Conservation (phyloP, 1,140 invertebrate species). For the Geopemphigus sp. region DNA sequence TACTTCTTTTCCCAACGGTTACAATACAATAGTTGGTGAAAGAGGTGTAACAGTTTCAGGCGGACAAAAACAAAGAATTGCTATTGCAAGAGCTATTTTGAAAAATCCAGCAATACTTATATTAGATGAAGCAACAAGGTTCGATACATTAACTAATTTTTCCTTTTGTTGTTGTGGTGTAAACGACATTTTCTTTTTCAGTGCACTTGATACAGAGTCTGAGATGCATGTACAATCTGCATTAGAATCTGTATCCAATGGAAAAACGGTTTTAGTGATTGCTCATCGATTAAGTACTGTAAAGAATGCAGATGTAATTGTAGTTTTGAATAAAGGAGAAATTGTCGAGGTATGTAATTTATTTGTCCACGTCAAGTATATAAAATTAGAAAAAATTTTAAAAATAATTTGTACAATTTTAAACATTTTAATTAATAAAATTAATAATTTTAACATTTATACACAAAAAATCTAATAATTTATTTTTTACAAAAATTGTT, state of each 20-base stretch:
- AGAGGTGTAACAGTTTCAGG: conserved; percentile 74
- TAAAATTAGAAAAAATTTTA: no score
- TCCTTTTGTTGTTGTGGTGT: not conserved
- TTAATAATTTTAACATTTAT: no score
- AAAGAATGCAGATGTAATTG: conserved; percentile 81
- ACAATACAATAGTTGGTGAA: conserved; percentile 80
- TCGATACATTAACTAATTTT: conserved; percentile 19
- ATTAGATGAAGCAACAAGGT: conserved; percentile 89
- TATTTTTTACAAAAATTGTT: no score
- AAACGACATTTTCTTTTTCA: conserved; percentile 55
- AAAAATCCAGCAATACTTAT: conserved; percentile 80
- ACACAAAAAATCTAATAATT: no score
- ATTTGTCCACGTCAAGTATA: no score
- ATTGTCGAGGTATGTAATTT: conserved; percentile 70
- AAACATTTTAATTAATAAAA: no score
- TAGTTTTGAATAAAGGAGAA: conserved; percentile 76
- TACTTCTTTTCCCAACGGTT: conserved; percentile 75
- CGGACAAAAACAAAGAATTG: conserved; percentile 79
- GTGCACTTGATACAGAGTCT: conserved; percentile 85
- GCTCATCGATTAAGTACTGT: conserved; percentile 87
- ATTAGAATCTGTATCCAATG: conserved; percentile 71
- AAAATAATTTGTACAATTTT: no score
- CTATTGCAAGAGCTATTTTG: conserved; percentile 76
- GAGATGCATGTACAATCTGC: conserved; percentile 83
- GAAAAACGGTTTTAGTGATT: conserved; percentile 82